Evolutionary conservation across 2,113 vertebrate species (phyloP), one percentile per base, ranked within the genome.

Genomic region (Cnemophilus loriae): DNA sequence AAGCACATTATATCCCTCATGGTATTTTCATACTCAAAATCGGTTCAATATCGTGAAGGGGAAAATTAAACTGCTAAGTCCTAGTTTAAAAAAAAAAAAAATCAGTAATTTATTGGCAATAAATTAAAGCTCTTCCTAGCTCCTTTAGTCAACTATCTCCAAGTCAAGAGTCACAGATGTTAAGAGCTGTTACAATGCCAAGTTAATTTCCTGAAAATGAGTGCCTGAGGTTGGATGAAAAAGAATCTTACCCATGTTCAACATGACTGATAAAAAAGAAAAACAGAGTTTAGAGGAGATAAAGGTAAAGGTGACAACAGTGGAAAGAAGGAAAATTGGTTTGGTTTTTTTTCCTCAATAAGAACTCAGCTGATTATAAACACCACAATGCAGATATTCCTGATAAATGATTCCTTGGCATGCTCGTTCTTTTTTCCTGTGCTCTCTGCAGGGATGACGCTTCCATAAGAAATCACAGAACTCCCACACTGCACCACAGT

Each of bases 151-250:
- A 90, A 57, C 67, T 63, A 17, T 96, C 73, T 95, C 60, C 73
- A 94, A 93, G 68, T 97, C 91, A 97, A 88, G 91, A 97, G 76
- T 90, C 73, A 91, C 93, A 86, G 84, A 86, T 97, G 89, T 92
- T 91, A 95, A 93, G 63, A 80, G 53, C 44, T 83, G 65, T 60
- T 95, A 68, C 5, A 16, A 76, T 60, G 92, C 95, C 96, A 96
- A 95, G 74, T 90, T 97, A 96, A 97, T 97, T 97, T 96, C 79
- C 79, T 95, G 81, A 89, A 92, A 94, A 96, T 77, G 70, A 96
- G 32, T 89, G 94, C 63, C 89, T 80, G 91, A 96, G 69, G 53
- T 88, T 96, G 91, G 53, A 93, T 47, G 90, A 95, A 91, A 50
- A 53, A 76, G 42, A 80, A 68, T 63, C 41, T 94, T 65, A 94